Evolutionary conservation across 2,113 vertebrate genomes (phyloP).

Genomic region (Plecotus auritus): DNA sequence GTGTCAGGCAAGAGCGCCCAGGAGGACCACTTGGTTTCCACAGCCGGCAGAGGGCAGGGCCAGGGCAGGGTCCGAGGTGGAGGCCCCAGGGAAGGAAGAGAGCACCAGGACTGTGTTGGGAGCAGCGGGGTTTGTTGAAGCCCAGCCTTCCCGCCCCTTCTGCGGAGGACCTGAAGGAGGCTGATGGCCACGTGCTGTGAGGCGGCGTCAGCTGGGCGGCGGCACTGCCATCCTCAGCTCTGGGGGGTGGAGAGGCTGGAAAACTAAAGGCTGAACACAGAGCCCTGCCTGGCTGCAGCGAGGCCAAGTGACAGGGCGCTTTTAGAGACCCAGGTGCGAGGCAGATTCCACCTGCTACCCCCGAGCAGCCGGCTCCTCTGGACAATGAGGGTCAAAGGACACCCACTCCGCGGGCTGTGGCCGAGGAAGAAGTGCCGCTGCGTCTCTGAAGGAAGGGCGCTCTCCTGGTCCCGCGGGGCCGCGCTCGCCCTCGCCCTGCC

Average conservation of each 20-base stretch:
- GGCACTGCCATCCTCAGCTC: not conserved
- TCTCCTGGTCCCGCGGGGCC: not conserved
- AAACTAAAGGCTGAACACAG: rapidly evolving
- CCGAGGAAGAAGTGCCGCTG: too few relatives aligned
- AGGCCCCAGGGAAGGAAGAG: not conserved
- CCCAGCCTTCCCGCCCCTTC: not conserved
- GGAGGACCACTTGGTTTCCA: not conserved
- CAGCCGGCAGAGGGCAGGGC: too few relatives aligned
- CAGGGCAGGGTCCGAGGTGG: not conserved
- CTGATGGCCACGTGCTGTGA: not conserved
- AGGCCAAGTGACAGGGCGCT: not conserved
- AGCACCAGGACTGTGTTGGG: rapidly evolving
- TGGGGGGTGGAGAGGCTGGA: not conserved
- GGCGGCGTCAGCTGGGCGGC: not conserved
- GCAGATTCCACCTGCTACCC: not conserved
- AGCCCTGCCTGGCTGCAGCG: not conserved
- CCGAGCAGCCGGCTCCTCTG: rapidly evolving
- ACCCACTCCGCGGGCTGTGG: rapidly evolving
- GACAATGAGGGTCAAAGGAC: not conserved
- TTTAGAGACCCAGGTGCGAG: rapidly evolving
- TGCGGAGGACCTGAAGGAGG: not conserved
- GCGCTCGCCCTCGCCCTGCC: not conserved
- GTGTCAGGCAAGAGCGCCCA: not conserved
- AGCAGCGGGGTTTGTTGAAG: not conserved
- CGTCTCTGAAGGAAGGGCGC: too few relatives aligned